Percentiles rank a stretch among this genome's conserved stretches.
These are phyloP conservation scores for Hapalemur alaotrensis DNA, from an alignment of 2,797 vertebrate genomes.

Conservation along the genomic window DNA sequence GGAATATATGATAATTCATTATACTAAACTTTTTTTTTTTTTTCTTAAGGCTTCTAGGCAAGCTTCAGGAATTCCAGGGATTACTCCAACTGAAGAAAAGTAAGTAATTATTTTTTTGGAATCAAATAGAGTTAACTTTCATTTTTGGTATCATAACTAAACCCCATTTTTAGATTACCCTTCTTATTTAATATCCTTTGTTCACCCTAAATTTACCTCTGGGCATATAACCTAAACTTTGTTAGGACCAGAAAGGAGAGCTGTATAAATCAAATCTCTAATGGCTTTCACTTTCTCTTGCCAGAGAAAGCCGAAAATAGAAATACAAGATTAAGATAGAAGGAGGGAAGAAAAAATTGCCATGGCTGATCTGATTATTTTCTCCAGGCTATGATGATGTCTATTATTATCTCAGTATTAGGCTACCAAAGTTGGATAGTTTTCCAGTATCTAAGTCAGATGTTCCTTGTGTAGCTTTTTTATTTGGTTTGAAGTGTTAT, in stretches of 20 bases:
- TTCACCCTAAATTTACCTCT: conserved; percentile 25
- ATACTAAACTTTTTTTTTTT: not conserved
- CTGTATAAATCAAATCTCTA: not conserved
- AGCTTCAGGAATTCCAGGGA: conserved; percentile 95
- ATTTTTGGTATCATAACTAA: conserved; percentile 20
- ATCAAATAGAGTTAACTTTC: not conserved
- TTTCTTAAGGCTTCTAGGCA: conserved; percentile 92
- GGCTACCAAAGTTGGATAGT: not conserved
- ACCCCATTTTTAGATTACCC: not conserved
- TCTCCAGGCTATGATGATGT: not conserved
- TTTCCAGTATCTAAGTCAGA: not conserved
- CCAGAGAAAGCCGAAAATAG: conserved; percentile 2
- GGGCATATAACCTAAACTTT: not conserved
- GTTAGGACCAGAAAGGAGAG: conserved; percentile 3
- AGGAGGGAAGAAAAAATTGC: not conserved
- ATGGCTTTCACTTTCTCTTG: not conserved
- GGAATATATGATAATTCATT: not conserved
- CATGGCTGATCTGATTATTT: not conserved
- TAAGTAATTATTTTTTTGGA: conserved; percentile 81
- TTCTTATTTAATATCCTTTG: conserved; percentile 24
- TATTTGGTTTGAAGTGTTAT: not conserved
- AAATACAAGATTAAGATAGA: not conserved
- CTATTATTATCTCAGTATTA: not conserved
- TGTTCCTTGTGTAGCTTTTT: conserved; percentile 1
- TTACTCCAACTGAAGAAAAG: conserved; percentile 96